Evolutionary conservation across 2,888 invertebrate genomes (phyloP).

Genomic region (Mesorhabditis sp.): DNA sequence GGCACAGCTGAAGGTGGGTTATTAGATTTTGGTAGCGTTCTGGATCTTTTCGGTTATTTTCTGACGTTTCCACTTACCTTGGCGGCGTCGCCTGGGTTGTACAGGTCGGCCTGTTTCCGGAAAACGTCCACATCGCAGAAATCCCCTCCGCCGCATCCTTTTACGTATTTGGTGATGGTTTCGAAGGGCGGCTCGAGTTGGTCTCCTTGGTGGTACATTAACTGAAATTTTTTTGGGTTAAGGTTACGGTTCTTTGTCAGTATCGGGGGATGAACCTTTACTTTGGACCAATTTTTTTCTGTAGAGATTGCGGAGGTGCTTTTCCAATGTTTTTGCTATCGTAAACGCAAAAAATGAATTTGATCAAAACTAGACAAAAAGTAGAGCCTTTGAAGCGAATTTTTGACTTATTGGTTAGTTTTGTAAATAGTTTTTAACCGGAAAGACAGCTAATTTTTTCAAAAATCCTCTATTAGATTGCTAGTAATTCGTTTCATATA

Average conservation of each 20-base stretch:
- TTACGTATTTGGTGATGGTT: conserved; percentile 20
- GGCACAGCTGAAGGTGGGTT: no score
- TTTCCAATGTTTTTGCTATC: no score
- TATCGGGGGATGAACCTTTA: no score
- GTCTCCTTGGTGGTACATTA: conserved; percentile 28
- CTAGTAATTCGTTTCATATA: background rate
- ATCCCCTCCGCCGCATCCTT: conserved; percentile 19
- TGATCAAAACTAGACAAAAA: no score
- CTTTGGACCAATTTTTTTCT: no score
- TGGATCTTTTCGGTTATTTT: no score
- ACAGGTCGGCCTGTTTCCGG: conserved; percentile 12
- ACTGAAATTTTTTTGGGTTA: conserved; percentile 16
- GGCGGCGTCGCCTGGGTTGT: conserved; percentile 16
- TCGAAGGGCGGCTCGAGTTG: conserved; percentile 15
- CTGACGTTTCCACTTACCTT: background rate
- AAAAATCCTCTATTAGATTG: background rate
- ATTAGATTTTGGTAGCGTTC: no score
- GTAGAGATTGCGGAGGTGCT: no score
- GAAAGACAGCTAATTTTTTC: background rate
- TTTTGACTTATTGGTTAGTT: background rate
- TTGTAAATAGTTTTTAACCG: background rate
- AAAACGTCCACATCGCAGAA: conserved; percentile 23
- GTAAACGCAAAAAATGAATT: no score
- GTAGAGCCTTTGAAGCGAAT: no score
- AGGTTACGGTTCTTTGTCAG: no score